A percentile compares a stretch with the other conserved stretches of the same genome.
These are phyloP conservation scores for Brachirus orientalis DNA, from an alignment of 2,113 vertebrate species.

Conservation along the genomic window DNA sequence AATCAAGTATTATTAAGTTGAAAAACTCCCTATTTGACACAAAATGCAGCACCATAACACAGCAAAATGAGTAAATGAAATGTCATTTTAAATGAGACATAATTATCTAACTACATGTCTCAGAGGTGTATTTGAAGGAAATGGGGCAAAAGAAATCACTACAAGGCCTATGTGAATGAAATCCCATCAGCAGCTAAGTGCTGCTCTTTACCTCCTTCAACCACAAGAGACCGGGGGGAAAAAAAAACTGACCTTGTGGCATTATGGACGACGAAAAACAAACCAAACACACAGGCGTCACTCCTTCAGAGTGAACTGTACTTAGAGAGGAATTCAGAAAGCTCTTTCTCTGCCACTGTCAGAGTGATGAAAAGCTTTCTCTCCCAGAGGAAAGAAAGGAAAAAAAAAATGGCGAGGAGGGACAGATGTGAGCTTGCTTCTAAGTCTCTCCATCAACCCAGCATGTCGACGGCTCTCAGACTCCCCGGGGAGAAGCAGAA, in stretches of 20 bases:
- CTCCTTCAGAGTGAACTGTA: slow-evolving; percentile 43
- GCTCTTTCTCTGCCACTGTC: slow-evolving; percentile 68
- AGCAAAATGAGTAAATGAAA: slow-evolving; percentile 56
- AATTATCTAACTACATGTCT: slow-evolving; percentile 69
- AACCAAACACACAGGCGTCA: slow-evolving; percentile 53
- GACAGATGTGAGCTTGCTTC: slow-evolving; percentile 80
- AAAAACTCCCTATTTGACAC: too few species aligned
- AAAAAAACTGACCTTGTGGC: slow-evolving; percentile 63
- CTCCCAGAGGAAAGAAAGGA: slow-evolving; percentile 20
- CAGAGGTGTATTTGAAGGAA: slow-evolving; percentile 75
- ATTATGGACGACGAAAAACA: slow-evolving; percentile 62
- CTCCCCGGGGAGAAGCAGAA: slow-evolving; percentile 68
- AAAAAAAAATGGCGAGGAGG: slow-evolving; percentile 44
- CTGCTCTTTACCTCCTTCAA: slow-evolving; percentile 75
- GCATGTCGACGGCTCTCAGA: slow-evolving; percentile 61
- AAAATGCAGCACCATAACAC: slow-evolving; percentile 1
- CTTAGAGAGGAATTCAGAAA: slow-evolving; percentile 57
- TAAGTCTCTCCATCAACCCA: slow-evolving; percentile 65
- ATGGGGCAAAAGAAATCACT: slow-evolving; percentile 66
- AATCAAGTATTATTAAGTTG: too few species aligned
- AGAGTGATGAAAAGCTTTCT: slow-evolving; percentile 77
- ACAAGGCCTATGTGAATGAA: slow-evolving; percentile 52
- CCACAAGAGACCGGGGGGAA: slow-evolving; percentile 57
- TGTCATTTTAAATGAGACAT: slow-evolving; percentile 64
- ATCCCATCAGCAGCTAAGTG: slow-evolving; percentile 76